phyloP scores from a whole-genome alignment of 2,113 vertebrate species.

The Ceuthmochares aereus region DNA sequence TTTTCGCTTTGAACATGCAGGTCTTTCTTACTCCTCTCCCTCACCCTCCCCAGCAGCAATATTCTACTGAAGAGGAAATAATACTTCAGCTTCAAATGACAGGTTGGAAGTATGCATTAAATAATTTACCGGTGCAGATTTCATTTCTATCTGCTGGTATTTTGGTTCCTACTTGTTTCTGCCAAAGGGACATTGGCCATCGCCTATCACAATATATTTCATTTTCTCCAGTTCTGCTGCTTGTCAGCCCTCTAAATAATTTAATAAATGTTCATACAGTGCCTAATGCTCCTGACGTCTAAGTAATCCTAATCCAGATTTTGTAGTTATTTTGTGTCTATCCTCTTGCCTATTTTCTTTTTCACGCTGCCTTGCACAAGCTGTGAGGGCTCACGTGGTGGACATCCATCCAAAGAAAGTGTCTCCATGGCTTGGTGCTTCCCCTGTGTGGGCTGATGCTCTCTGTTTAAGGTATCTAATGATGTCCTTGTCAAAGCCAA shows the following conservation, averaged over 20 bases:
- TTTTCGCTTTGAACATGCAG: background rate
- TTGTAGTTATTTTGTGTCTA: background rate
- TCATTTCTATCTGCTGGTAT: background rate
- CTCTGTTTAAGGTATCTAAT: background rate
- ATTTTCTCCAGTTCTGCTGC: background rate
- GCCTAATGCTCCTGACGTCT: background rate
- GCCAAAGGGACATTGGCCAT: conserved; percentile 1
- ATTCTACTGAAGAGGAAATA: conserved; percentile 31
- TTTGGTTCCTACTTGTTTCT: background rate
- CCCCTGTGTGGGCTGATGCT: background rate
- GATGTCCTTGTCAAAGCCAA: background rate
- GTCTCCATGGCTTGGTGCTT: background rate
- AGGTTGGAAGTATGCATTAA: background rate
- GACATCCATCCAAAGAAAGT: background rate
- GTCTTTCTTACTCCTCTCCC: background rate
- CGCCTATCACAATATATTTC: background rate
- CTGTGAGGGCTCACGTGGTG: background rate
- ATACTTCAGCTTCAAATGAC: background rate
- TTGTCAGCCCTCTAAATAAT: conserved; percentile 20
- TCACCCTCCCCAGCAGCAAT: background rate
- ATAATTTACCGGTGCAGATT: conserved; percentile 30
- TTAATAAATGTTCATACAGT: background rate
- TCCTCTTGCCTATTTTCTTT: background rate
- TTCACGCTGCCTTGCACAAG: background rate
- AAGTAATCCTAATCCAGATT: background rate